phyloP scores from a whole-genome alignment of 1,140 invertebrate species.

The Brachionus rotundiformis region DNA sequence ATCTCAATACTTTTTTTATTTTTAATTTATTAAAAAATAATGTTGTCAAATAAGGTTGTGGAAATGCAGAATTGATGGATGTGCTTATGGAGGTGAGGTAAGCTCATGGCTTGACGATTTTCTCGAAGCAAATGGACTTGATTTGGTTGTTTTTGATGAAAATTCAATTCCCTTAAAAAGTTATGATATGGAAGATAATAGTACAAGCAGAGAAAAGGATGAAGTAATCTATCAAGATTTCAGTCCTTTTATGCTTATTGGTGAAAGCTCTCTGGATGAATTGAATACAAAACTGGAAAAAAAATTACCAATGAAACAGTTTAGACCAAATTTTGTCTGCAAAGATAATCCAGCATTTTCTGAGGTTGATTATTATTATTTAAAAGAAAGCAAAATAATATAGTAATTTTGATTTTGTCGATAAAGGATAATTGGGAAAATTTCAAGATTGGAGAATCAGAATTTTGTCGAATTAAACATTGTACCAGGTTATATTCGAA shows the following conservation, averaged over 20 bases:
- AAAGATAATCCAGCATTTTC: not conserved
- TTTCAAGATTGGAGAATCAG: conserved; percentile 55
- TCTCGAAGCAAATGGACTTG: conserved; percentile 13
- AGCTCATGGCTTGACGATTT: conserved; percentile 19
- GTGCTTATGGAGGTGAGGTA: not conserved
- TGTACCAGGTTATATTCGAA: conserved; percentile 57
- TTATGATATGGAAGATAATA: not conserved
- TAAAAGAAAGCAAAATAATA: not conserved
- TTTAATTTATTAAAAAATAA: too few species aligned
- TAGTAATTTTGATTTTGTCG: not conserved
- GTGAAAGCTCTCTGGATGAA: not conserved
- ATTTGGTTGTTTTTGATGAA: conserved; percentile 18
- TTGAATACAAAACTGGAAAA: conserved; percentile 48
- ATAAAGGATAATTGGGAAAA: conserved; percentile 56
- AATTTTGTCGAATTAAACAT: conserved; percentile 55
- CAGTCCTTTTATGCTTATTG: conserved; percentile 26
- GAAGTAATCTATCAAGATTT: not conserved
- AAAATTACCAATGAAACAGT: conserved; percentile 1
- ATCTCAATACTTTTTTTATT: not conserved
- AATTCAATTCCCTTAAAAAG: not conserved
- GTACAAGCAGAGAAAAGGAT: not conserved
- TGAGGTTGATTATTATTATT: not conserved
- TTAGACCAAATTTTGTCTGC: conserved; percentile 48
- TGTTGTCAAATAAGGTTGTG: too few species aligned
- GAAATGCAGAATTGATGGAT: conserved; percentile 14